Conservation (phyloP, 2,888 invertebrate species). For the Agrotis puta region DNA sequence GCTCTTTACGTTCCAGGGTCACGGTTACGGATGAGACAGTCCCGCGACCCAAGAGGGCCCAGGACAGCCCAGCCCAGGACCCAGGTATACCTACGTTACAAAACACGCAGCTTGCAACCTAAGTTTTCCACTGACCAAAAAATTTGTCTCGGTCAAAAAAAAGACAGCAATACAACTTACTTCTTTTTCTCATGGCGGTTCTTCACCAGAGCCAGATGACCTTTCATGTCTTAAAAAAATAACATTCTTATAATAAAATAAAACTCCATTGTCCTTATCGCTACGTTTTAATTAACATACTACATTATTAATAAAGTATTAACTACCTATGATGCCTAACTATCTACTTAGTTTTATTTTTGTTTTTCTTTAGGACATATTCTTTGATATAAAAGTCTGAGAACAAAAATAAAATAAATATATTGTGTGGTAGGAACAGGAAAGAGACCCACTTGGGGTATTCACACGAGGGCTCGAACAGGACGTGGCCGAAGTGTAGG, state of each 20-base stretch:
- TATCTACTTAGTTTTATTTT: conserved; percentile 73
- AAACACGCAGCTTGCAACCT: neutral
- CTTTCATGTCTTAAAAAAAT: neutral
- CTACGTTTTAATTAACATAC: conserved; percentile 30
- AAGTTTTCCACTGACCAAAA: neutral
- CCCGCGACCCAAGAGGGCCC: no score
- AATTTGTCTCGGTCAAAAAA: neutral
- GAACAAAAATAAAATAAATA: conserved; percentile 93
- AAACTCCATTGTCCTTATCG: conserved; percentile 31
- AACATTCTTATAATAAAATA: conserved; percentile 2
- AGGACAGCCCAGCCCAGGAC: no score
- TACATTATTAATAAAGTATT: conserved; percentile 36
- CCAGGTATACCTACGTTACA: no score
- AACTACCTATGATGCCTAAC: conserved; percentile 56
- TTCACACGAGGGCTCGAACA: conserved; percentile 91
- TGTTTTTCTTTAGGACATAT: conserved; percentile 90
- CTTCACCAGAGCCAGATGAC: no score
- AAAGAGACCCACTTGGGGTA: conserved; percentile 92
- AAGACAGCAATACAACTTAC: neutral
- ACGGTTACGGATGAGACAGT: no score
- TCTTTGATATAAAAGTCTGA: conserved; percentile 93
- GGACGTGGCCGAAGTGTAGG: conserved; percentile 90
- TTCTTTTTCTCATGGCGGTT: neutral
- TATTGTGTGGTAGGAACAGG: conserved; percentile 92
- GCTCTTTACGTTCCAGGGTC: no score